phyloP scores from a whole-genome alignment of 2,113 vertebrate species.

The Phalacrocorax brasilianus region DNA sequence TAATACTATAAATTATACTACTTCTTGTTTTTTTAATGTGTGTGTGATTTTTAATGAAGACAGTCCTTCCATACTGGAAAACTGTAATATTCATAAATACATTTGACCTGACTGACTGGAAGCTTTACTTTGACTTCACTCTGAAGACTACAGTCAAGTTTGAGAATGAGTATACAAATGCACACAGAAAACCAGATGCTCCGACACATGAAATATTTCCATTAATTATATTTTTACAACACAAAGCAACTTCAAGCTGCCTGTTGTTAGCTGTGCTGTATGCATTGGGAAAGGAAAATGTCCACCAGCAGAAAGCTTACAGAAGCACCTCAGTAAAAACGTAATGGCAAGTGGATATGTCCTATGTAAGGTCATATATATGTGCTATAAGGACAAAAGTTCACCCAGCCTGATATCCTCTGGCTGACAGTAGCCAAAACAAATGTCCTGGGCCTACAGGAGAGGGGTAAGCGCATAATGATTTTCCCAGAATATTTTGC shows the following conservation, averaged over 20 bases:
- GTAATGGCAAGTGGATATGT: background rate
- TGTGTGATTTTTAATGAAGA: background rate
- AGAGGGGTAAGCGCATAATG: background rate
- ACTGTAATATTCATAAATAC: background rate
- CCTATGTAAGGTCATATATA: background rate
- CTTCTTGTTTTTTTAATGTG: background rate
- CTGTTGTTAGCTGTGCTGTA: background rate
- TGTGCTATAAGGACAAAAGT: background rate
- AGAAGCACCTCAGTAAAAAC: background rate
- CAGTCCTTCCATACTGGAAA: background rate
- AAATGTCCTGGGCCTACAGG: background rate
- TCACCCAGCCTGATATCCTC: background rate
- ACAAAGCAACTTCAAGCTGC: background rate
- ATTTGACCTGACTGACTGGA: background rate
- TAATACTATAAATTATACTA: background rate
- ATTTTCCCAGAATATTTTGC: background rate
- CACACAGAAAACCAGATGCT: background rate
- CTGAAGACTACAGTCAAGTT: background rate
- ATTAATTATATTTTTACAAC: background rate
- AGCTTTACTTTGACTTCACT: background rate
- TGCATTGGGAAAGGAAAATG: background rate
- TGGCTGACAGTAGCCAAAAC: background rate
- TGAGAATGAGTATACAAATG: background rate
- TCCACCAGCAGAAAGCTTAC: background rate
- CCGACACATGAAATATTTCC: background rate